These are phyloP conservation scores for Anarsia innoxiella DNA, from an alignment of 2,888 invertebrate species.

Conservation along the genomic window DNA sequence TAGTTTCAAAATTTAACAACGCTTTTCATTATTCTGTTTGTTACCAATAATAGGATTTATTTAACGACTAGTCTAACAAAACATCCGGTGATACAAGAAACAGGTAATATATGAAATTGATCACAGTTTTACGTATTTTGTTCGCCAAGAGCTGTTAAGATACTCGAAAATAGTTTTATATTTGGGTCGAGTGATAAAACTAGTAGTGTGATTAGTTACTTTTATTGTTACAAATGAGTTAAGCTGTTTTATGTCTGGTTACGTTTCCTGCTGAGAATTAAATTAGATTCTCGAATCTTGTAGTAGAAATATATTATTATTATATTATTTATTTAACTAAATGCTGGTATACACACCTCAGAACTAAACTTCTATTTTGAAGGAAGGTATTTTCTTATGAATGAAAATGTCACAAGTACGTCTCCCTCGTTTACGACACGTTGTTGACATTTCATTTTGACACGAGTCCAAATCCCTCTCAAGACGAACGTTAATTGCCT, in stretches of 20 bases:
- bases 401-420: background rate
- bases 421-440: background rate
- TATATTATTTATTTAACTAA: too few species aligned
- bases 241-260: too few species aligned
- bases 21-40: background rate
- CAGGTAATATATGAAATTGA: slow-evolving; percentile 10
- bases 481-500: slow-evolving; percentile 42
- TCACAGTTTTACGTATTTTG: slow-evolving; percentile 8
- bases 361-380: background rate
- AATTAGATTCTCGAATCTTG: too few species aligned
- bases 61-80: slow-evolving; percentile 14
- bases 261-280: too few species aligned
- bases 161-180: slow-evolving; percentile 47
- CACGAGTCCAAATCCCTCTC: slow-evolving; percentile 36
- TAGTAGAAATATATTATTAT: too few species aligned
- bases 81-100: slow-evolving; percentile 25
- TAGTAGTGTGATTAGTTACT: background rate
- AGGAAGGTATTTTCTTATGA: background rate
- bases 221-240: slow-evolving; percentile 1
- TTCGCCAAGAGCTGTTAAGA: slow-evolving; percentile 28
- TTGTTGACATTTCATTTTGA: slow-evolving; percentile 29
- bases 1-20: too few species aligned
- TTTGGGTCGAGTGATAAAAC: slow-evolving; percentile 13
- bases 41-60: slow-evolving; percentile 9
- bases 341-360: too few species aligned